phyloP scores from a whole-genome alignment of 2,797 vertebrate genomes.

The Agapornis canus region DNA sequence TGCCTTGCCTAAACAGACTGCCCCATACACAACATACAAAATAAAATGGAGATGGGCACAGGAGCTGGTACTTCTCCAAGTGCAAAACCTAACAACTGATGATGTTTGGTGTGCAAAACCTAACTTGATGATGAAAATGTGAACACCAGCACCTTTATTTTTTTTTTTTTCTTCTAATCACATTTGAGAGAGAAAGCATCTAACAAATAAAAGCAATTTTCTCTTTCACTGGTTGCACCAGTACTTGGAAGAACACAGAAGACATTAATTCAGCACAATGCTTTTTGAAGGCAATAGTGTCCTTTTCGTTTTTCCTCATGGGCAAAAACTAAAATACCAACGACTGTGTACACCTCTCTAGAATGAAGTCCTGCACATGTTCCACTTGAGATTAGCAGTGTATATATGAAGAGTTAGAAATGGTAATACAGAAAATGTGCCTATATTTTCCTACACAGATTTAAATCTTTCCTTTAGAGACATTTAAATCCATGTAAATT shows the following conservation, averaged over 20 bases:
- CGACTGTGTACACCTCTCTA: background rate
- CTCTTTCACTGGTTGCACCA: background rate
- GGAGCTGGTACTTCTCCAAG: background rate
- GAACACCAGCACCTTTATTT: accelerated
- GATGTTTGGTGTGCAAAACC: background rate
- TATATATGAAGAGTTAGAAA: constrained; percentile 19
- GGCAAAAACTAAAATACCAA: constrained; percentile 4
- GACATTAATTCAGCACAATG: background rate
- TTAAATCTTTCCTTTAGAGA: constrained; percentile 58
- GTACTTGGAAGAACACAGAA: background rate
- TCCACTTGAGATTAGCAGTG: constrained; percentile 27
- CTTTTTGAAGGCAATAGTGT: background rate
- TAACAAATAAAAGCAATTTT: background rate
- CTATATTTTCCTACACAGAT: constrained; percentile 20
- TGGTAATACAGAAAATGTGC: constrained; percentile 48
- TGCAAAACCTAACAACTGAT: too few species aligned
- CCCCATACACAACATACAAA: background rate
- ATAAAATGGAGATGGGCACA: background rate
- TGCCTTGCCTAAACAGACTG: background rate
- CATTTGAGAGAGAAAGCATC: background rate
- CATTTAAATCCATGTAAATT: constrained; percentile 64
- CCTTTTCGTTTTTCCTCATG: background rate
- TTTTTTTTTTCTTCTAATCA: background rate
- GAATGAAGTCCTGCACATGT: constrained; percentile 1
- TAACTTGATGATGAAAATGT: background rate